Conservation (phyloP, 2,888 invertebrate genomes). For the Sphaeridia pumilis region DNA sequence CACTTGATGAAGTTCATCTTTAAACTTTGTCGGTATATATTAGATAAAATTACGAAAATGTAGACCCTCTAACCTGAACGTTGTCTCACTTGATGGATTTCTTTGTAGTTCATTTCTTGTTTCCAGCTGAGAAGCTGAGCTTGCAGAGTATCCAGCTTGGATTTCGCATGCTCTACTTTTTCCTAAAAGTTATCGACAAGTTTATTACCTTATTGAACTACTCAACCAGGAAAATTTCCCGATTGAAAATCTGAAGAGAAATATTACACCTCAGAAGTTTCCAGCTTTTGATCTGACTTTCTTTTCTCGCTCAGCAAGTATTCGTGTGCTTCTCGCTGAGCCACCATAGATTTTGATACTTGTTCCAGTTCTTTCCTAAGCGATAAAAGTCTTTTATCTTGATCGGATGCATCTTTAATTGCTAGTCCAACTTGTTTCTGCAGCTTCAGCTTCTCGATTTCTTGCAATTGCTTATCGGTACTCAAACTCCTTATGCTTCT, state of each 20-base stretch:
- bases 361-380: conserved; percentile 22
- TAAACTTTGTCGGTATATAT: too few relatives aligned
- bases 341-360: conserved; percentile 24
- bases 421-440: conserved; percentile 22
- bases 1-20: too few relatives aligned
- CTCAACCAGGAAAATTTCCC: too few relatives aligned
- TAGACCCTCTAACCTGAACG: conserved; percentile 7
- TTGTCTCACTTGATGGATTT: conserved; percentile 11
- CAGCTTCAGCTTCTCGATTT: conserved; percentile 22
- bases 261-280: conserved; percentile 8
- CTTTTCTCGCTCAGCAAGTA: conserved; percentile 15
- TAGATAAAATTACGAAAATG: too few relatives aligned
- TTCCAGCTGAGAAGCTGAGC: conserved; percentile 28
- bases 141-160: conserved; percentile 19
- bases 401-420: conserved; percentile 20
- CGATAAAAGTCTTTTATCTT: conserved; percentile 20
- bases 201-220: too few relatives aligned
- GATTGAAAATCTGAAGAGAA: too few relatives aligned
- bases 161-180: conserved; percentile 1
- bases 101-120: conserved; percentile 25
- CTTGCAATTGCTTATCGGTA: conserved; percentile 24
- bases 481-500: conserved; percentile 21
- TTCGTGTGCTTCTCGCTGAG: conserved; percentile 19
- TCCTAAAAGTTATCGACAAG: conserved; percentile 4
- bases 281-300: conserved; percentile 14